Evolutionary conservation across 2,888 invertebrate species (phyloP), one percentile per base, ranked within the genome.

Genomic region (Saturnia japonica): DNA sequence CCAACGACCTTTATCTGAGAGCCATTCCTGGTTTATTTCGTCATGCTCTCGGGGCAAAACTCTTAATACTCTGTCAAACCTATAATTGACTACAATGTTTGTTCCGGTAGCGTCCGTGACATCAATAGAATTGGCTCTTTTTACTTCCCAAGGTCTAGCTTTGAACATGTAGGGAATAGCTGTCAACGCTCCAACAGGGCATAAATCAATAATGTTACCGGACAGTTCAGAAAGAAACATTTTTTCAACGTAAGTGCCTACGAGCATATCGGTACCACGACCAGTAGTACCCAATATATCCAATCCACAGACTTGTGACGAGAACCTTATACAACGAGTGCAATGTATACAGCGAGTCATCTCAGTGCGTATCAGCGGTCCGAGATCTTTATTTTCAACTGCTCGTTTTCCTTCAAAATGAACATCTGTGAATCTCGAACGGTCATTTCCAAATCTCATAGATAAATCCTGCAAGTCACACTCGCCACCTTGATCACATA

Each of bases 341-440:
- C 99, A 99, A 85, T 99, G 99, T 84, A 99, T 99, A 88, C 99
- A 99, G 68, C 99, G 96, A 0, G 99, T 99, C 99, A 99, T 99
- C 68, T 98, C 97, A 0, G 99, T 98, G 87, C 99, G 98, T 16
- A 99, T 97, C 69, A 99, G 93, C 0, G 99, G 99, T 0, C 99
- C 99, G 76, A 99, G 96, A 86, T 98, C 96, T 91, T 99, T 99
- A 88, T 99, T 98, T 90, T 99, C 99, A 0, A 99, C 98, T 68
- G 99, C 99, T 78, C 98, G 80, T 82, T 99, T 99, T 11, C 99
- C 99, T 57, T 95, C 95, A 83, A 97, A 97, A 81, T 97, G 96
- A 74, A 97, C 97, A 82, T 99, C 99, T 19, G 97, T 96, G 83
- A 99, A 99, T 70, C 99, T 95, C 19, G 98, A 97, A 73, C 98